Base-by-base conservation (phyloP, 2,888 invertebrate species). In the Seira sanloemensis region DNA sequence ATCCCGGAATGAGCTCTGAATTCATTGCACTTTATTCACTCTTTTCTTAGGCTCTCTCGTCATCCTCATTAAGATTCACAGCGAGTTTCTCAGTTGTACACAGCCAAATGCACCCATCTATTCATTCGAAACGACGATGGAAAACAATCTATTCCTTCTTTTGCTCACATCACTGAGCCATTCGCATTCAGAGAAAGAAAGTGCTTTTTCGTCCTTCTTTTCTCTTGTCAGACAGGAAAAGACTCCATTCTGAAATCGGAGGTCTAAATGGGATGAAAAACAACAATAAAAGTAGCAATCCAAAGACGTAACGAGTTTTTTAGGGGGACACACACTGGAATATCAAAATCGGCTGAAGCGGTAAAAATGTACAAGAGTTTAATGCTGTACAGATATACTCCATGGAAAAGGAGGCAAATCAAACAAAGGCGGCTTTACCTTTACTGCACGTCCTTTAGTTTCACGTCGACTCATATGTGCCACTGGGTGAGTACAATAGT, bases 401-500 rank as follows among this genome's bases (percentile, higher is more conserved):
- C 21, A 2, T 62, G 19, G 9, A 37, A 25, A 66, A 82, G 62
- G 58, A 50, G 23, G 65, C 75, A 18, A 69, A 5, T 69, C 37
- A 37, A 37, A 37, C 37, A 37, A 16, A 50, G 50, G n/a, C n/a
- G 50, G 5, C 27, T 25, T 69, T 76, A 84, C 84, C 75, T 84
- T 84, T 46, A 84, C 79, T 68, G 80, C 80, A 16, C 84, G 50
- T 71, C 78, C 84, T 76, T 76, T 79, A 0, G 46, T 68, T 37
- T 84, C 84, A 27, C 79, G 71, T 72, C 71, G 71, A 84, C 84
- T 84, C 84, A 79, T 84, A 24, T 21, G 62, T 62, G 65, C 75
- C 75, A 27, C 37, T 16, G 75, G n/a, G 62, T 74, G 21, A 54
- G 62, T 50, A 50, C 5, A 7, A n/a, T n/a, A 50, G 50, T 2